These are phyloP conservation scores for Leptobrachium ailaonicum DNA, from an alignment of 2,113 vertebrate genomes.

Conservation along the genomic window DNA sequence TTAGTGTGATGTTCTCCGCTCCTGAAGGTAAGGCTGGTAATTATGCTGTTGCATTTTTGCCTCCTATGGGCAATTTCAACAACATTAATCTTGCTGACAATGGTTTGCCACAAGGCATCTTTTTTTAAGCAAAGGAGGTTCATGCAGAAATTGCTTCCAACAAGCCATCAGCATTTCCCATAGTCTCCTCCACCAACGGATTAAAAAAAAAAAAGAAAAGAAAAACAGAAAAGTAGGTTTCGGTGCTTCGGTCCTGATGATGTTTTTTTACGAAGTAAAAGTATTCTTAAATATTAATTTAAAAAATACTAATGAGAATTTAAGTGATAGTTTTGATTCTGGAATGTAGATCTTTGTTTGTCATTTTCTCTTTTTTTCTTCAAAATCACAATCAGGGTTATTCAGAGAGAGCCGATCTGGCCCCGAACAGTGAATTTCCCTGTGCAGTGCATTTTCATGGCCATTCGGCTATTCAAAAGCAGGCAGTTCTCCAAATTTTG, in stretches of 20 bases:
- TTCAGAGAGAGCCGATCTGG: too few species aligned
- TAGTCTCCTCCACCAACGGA: neutral
- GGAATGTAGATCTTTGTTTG: neutral
- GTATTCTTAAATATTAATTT: neutral
- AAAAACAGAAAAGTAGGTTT: constrained; percentile 1
- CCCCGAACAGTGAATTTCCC: too few species aligned
- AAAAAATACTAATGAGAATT: neutral
- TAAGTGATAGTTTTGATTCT: neutral
- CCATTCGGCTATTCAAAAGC: too few species aligned
- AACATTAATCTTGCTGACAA: constrained; percentile 43
- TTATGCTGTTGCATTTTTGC: constrained; percentile 27
- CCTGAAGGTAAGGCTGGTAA: constrained; percentile 35
- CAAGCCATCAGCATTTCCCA: constrained; percentile 23
- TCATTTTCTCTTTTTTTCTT: neutral
- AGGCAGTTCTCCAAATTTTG: too few species aligned
- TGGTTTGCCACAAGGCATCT: constrained; percentile 34
- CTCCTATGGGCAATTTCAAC: constrained; percentile 27
- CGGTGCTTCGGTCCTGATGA: neutral
- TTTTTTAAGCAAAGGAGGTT: constrained; percentile 45
- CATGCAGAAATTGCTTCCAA: constrained; percentile 41
- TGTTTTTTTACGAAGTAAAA: too few species aligned
- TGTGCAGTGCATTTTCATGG: too few species aligned
- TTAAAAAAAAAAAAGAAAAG: neutral
- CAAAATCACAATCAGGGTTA: too few species aligned
- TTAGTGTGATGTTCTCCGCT: constrained; percentile 5